These are phyloP conservation scores for Clarias magur DNA, from an alignment of 2,113 vertebrate species.

Conservation along the genomic window DNA sequence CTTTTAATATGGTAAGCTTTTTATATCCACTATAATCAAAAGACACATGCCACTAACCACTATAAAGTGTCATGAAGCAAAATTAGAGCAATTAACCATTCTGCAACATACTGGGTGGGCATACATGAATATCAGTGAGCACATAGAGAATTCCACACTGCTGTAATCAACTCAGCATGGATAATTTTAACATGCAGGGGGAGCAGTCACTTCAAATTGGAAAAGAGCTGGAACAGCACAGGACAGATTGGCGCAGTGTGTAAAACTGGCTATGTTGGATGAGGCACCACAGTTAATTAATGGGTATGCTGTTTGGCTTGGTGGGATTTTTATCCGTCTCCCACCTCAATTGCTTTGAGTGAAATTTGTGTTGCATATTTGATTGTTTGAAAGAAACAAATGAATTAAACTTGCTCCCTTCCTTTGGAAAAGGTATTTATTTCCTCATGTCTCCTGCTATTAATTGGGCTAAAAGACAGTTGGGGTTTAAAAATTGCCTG, in stretches of 20 bases:
- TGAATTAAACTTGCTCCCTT: background rate
- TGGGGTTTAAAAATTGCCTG: background rate
- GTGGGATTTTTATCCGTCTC: slow-evolving; percentile 44
- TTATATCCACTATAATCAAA: background rate
- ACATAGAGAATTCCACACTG: slow-evolving; percentile 23
- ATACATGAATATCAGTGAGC: background rate
- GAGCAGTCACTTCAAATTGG: slow-evolving; percentile 48
- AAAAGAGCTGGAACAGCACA: slow-evolving; percentile 23
- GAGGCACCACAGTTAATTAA: slow-evolving; percentile 56
- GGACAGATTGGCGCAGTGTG: slow-evolving; percentile 51
- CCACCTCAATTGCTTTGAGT: slow-evolving; percentile 21
- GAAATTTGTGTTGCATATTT: slow-evolving; percentile 30
- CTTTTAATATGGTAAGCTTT: background rate
- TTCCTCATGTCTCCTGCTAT: background rate
- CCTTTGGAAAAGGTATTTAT: background rate
- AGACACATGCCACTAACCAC: background rate
- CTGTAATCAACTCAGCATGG: slow-evolving; percentile 52
- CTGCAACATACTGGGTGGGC: slow-evolving; percentile 5
- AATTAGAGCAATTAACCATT: slow-evolving; percentile 18
- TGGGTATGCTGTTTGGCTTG: slow-evolving; percentile 46
- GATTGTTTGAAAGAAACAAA: slow-evolving; percentile 30
- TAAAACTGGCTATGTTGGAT: slow-evolving; percentile 34
- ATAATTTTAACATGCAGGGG: slow-evolving; percentile 49
- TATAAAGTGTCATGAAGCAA: slow-evolving; percentile 16
- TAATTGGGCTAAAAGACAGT: slow-evolving; percentile 37